Conservation (phyloP, 2,888 invertebrate genomes). For the Macropis europaea region DNA sequence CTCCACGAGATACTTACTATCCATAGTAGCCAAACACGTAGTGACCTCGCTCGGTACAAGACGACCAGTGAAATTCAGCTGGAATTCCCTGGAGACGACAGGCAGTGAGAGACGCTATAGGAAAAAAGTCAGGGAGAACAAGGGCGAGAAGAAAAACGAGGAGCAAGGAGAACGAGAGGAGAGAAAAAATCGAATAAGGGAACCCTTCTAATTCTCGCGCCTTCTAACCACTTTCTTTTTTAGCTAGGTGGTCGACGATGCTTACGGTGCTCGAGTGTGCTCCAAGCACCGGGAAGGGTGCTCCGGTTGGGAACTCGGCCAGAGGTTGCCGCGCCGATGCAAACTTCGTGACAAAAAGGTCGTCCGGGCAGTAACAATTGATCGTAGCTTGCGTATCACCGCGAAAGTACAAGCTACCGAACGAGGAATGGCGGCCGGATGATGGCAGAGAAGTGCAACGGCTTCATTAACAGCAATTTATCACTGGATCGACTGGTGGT, state of each 20-base stretch:
- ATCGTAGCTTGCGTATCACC: slow-evolving; percentile 54
- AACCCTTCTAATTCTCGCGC: slow-evolving; percentile 58
- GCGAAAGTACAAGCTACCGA: background rate
- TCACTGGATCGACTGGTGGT: slow-evolving; percentile 68
- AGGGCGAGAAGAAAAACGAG: background rate
- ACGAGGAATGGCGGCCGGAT: slow-evolving; percentile 11
- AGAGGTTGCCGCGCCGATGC: slow-evolving; percentile 56
- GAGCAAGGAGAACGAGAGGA: background rate
- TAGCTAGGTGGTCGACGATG: slow-evolving; percentile 55
- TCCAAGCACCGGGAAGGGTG: slow-evolving; percentile 52
- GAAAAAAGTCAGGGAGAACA: background rate
- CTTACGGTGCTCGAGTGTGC: slow-evolving; percentile 52
- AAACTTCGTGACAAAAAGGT: slow-evolving; percentile 49
- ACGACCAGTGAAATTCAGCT: slow-evolving; percentile 15
- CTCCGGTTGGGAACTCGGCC: slow-evolving; percentile 62
- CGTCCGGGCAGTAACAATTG: slow-evolving; percentile 48
- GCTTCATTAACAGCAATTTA: slow-evolving; percentile 76
- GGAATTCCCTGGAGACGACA: slow-evolving; percentile 10
- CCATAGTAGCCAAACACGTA: slow-evolving; percentile 42
- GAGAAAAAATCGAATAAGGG: slow-evolving; percentile 31
- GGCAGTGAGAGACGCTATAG: background rate
- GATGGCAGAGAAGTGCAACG: slow-evolving; percentile 60
- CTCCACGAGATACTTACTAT: slow-evolving; percentile 30
- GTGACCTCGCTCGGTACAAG: slow-evolving; percentile 21
- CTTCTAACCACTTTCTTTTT: slow-evolving; percentile 57